A percentile compares a stretch with the other conserved stretches of the same genome.
Evolutionary conservation across 2,797 vertebrate genomes (phyloP).

Genomic region (Carcharodon carcharias): DNA sequence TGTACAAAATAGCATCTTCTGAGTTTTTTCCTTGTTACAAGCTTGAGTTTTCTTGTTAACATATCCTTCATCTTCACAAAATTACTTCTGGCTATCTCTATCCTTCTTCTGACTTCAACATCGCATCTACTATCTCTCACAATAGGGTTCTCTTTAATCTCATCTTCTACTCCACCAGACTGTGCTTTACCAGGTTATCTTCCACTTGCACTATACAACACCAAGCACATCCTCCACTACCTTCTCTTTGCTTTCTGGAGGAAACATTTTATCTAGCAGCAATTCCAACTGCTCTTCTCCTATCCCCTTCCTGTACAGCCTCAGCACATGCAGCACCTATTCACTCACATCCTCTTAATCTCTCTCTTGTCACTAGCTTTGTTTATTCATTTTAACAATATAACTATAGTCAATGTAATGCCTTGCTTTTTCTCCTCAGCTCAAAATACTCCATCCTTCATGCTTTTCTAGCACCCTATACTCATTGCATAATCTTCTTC

Average conservation of each 20-base stretch:
- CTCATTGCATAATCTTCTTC: not conserved
- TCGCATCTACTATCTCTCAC: too few species aligned
- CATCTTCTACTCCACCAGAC: not conserved
- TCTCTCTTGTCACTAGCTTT: not conserved
- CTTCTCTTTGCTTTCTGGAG: not conserved
- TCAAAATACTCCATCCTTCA: not conserved
- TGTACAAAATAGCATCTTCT: too few species aligned
- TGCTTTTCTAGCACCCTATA: not conserved
- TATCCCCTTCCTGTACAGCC: not conserved
- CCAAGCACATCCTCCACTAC: not conserved
- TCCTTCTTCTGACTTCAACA: too few species aligned
- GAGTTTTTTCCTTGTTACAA: too few species aligned
- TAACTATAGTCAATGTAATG: not conserved
- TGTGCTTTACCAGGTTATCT: not conserved
- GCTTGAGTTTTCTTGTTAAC: too few species aligned
- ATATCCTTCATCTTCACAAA: too few species aligned
- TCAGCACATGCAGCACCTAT: not conserved
- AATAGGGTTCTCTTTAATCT: not conserved
- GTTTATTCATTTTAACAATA: not conserved
- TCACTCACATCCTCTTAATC: not conserved
- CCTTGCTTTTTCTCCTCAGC: not conserved
- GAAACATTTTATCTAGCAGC: not conserved
- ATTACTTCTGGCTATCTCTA: too few species aligned
- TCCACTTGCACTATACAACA: not conserved
- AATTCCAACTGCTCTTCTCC: not conserved